phyloP scores from a whole-genome alignment of 2,888 invertebrate genomes.

The Peribatodes rhomboidaria region DNA sequence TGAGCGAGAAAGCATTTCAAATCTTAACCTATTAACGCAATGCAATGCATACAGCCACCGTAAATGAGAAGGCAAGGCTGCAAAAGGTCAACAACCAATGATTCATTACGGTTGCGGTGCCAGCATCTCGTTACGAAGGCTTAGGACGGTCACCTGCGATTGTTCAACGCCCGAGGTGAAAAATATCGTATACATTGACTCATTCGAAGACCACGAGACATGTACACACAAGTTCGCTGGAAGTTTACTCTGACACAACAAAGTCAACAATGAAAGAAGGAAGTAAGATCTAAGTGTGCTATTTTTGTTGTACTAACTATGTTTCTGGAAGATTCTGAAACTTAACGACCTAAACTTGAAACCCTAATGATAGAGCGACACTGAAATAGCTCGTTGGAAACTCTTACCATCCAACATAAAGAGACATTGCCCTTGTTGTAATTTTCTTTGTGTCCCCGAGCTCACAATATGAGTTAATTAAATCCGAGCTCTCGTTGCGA shows the following conservation, averaged over 20 bases:
- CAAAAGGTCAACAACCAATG: slow-evolving; percentile 69
- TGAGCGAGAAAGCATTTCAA: slow-evolving; percentile 38
- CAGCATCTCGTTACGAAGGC: slow-evolving; percentile 56
- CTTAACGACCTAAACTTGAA: no score
- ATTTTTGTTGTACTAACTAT: not conserved
- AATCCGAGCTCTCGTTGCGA: slow-evolving; percentile 13
- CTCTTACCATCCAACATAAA: not conserved
- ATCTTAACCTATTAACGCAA: slow-evolving; percentile 47
- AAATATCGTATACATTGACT: slow-evolving; percentile 50
- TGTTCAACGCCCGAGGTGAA: slow-evolving; percentile 48
- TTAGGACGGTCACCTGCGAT: slow-evolving; percentile 51
- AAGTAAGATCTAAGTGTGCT: not conserved
- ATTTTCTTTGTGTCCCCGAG: slow-evolving; percentile 12
- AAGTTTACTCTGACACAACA: slow-evolving; percentile 10
- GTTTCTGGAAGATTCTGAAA: not conserved
- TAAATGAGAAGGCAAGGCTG: slow-evolving; percentile 49
- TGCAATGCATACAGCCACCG: slow-evolving; percentile 41
- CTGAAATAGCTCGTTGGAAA: not conserved
- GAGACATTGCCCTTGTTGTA: not conserved
- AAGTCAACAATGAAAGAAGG: slow-evolving; percentile 9
- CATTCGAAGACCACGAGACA: slow-evolving; percentile 21
- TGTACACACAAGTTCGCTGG: slow-evolving; percentile 12
- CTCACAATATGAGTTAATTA: slow-evolving; percentile 13
- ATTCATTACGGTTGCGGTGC: slow-evolving; percentile 59
- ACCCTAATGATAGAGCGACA: not conserved